Evolutionary conservation across 2,113 vertebrate species (phyloP).

Genomic region (cattle (Bos taurus)): ARS-UCD2.0 NC_037329.1:46451501-46452000

Average conservation of each 20-base stretch:
- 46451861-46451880: neutral
- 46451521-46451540: neutral
- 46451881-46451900: neutral
- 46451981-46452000: too few relatives aligned
- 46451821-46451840: neutral
- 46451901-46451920: too few relatives aligned
- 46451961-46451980: too few relatives aligned
- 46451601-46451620: neutral
- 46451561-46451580: neutral
- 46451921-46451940: too few relatives aligned
- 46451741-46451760: neutral
- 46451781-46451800: neutral
- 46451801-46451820: neutral
- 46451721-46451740: neutral
- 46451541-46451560: neutral
- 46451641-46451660: neutral
- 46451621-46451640: neutral
- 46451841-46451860: neutral
- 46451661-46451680: neutral
- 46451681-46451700: neutral
- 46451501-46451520: neutral
- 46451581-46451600: neutral
- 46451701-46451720: neutral
- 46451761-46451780: neutral
- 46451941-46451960: too few relatives aligned